Conservation (phyloP, 1,140 invertebrate species). For the Potamilus streckersoni region DNA sequence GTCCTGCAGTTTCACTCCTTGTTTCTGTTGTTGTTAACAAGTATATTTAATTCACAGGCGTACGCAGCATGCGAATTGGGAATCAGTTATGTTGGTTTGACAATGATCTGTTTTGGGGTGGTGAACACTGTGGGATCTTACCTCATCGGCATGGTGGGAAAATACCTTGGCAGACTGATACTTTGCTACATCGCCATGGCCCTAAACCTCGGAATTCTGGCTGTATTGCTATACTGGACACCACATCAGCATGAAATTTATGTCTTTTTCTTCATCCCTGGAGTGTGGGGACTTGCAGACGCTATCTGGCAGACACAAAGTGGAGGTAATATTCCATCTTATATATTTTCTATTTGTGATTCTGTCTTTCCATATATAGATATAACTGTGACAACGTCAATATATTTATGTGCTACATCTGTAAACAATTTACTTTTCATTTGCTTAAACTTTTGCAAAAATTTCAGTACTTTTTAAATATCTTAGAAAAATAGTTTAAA, state of each 20-base stretch:
- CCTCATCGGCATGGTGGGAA: slow-evolving; percentile 90
- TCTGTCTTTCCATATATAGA: neutral
- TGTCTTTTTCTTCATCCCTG: slow-evolving; percentile 91
- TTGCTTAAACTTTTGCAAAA: too few relatives aligned
- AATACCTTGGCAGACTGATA: slow-evolving; percentile 87
- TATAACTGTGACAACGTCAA: too few relatives aligned
- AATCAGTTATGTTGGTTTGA: slow-evolving; percentile 90
- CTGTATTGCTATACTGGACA: slow-evolving; percentile 75
- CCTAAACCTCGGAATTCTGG: slow-evolving; percentile 37
- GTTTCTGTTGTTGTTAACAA: too few relatives aligned
- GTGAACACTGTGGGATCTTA: slow-evolving; percentile 90
- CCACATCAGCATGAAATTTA: slow-evolving; percentile 80
- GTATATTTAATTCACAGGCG: slow-evolving; percentile 74
- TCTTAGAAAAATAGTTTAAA: too few relatives aligned
- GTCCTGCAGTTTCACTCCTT: too few relatives aligned
- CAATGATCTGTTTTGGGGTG: slow-evolving; percentile 96
- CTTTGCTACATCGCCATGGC: slow-evolving; percentile 78
- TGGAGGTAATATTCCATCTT: slow-evolving; percentile 77
- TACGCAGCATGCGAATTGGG: slow-evolving; percentile 93
- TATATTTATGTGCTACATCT: too few relatives aligned
- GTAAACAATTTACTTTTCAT: too few relatives aligned
- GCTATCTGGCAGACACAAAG: slow-evolving; percentile 97
- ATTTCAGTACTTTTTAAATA: too few relatives aligned
- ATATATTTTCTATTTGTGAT: neutral
- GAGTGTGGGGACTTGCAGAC: slow-evolving; percentile 93